phyloP scores from a whole-genome alignment of 2,888 invertebrate species.

The Pteria penguin region DNA sequence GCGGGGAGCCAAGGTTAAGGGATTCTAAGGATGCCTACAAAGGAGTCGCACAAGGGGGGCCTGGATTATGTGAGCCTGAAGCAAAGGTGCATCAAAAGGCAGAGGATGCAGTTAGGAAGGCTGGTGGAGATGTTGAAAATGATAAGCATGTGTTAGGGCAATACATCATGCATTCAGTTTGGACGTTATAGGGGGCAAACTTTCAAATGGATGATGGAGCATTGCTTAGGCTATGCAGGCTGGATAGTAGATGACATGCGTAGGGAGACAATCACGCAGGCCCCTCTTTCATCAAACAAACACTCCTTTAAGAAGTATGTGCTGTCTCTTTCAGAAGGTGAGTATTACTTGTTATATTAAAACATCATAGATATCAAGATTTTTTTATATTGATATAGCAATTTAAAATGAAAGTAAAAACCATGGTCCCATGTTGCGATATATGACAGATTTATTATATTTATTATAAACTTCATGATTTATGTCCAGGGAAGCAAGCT shows the following conservation, averaged over 20 bases:
- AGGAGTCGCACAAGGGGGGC: neutral
- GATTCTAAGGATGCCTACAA: neutral
- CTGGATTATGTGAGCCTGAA: neutral
- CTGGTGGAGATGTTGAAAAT: conserved; percentile 9
- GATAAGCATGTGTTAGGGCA: conserved; percentile 14
- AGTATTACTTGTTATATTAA: no score
- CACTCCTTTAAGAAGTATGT: conserved; percentile 9
- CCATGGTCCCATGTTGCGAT: no score
- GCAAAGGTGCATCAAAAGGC: neutral
- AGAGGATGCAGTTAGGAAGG: neutral
- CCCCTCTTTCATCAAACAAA: conserved; percentile 8
- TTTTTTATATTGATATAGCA: no score
- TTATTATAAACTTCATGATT: no score
- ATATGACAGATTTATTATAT: no score
- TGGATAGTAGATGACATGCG: neutral
- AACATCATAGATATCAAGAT: no score
- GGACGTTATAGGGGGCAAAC: conserved; percentile 12
- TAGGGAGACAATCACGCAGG: neutral
- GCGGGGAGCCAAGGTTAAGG: neutral
- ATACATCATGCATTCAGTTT: conserved; percentile 21
- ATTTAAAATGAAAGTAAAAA: no score
- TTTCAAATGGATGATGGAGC: conserved; percentile 20
- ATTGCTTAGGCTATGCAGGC: conserved; percentile 19
- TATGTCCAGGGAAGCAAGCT: no score
- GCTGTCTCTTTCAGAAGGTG: conserved; percentile 14